phyloP scores from a whole-genome alignment of 2,888 invertebrate species.

The Sialis lutaria region DNA sequence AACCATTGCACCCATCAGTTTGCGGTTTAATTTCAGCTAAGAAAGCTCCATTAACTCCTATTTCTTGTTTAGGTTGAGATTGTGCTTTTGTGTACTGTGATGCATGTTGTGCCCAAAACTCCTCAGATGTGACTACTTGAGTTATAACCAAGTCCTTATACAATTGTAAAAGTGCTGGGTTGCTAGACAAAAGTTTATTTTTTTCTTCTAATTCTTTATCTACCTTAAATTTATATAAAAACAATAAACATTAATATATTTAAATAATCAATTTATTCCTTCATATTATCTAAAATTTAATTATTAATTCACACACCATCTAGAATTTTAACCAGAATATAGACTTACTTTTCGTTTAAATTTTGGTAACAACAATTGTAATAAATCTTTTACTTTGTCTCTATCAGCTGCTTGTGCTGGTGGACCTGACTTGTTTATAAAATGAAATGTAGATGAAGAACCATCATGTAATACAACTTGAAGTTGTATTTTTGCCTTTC shows the following conservation, averaged over 20 bases:
- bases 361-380: conserved; percentile 82
- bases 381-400: conserved; percentile 80
- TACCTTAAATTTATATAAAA: conserved; percentile 14
- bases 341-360: conserved; percentile 74
- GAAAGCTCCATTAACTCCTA: conserved; percentile 59
- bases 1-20: conserved; percentile 90
- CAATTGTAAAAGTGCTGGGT: conserved; percentile 79
- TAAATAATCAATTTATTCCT: no score
- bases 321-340: background rate
- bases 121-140: conserved; percentile 88
- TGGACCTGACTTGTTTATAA: conserved; percentile 72
- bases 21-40: conserved; percentile 92
- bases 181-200: conserved; percentile 65
- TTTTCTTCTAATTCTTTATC: conserved; percentile 27
- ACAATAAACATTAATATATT: background rate
- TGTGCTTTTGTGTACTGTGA: conserved; percentile 54
- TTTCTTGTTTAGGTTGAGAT: conserved; percentile 61
- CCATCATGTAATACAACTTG: conserved; percentile 93
- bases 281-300: no score
- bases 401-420: conserved; percentile 76
- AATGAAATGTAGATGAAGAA: conserved; percentile 91
- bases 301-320: background rate
- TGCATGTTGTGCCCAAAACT: conserved; percentile 92
- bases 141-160: conserved; percentile 96
- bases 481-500: conserved; percentile 94